Evolutionary conservation across 2,888 invertebrate species (phyloP).

Genomic region (Copidosoma aretas): DNA sequence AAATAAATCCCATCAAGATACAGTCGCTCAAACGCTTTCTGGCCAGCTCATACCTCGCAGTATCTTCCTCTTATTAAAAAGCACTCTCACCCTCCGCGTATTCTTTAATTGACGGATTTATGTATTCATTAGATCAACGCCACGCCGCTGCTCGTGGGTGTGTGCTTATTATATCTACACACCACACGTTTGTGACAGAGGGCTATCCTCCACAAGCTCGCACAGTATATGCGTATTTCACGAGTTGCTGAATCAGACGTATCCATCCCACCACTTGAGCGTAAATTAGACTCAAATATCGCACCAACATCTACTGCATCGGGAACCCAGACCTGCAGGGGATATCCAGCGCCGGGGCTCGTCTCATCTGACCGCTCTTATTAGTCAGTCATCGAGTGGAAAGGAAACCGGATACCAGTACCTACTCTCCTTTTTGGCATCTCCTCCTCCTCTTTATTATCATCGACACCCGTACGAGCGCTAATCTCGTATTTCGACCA

Average conservation of each 20-base stretch:
- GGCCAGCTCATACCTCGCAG: slow-evolving; percentile 6
- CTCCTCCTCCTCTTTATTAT: slow-evolving; percentile 34
- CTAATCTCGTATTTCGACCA: not conserved
- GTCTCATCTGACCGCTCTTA: slow-evolving; percentile 41
- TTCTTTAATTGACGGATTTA: slow-evolving; percentile 12
- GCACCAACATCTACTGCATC: not conserved
- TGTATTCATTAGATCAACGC: not conserved
- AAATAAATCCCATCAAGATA: too few species aligned
- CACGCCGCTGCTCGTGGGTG: not conserved
- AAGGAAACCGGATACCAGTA: slow-evolving; percentile 47
- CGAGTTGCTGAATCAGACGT: slow-evolving; percentile 15
- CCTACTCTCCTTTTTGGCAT: slow-evolving; percentile 24
- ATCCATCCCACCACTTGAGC: slow-evolving; percentile 17
- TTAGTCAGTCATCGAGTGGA: slow-evolving; percentile 54
- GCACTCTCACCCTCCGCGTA: not conserved
- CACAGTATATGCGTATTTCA: not conserved
- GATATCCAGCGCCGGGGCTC: slow-evolving; percentile 31
- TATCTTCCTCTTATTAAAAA: slow-evolving; percentile 12
- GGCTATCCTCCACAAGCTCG: not conserved
- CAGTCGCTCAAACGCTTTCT: too few species aligned
- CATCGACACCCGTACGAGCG: too few species aligned
- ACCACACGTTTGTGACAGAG: not conserved
- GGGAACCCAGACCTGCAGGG: slow-evolving; percentile 4
- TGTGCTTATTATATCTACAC: not conserved
- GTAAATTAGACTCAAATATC: too few species aligned